phyloP scores from a whole-genome alignment of 2,113 vertebrate genomes.

The Myotis brandtii region DNA sequence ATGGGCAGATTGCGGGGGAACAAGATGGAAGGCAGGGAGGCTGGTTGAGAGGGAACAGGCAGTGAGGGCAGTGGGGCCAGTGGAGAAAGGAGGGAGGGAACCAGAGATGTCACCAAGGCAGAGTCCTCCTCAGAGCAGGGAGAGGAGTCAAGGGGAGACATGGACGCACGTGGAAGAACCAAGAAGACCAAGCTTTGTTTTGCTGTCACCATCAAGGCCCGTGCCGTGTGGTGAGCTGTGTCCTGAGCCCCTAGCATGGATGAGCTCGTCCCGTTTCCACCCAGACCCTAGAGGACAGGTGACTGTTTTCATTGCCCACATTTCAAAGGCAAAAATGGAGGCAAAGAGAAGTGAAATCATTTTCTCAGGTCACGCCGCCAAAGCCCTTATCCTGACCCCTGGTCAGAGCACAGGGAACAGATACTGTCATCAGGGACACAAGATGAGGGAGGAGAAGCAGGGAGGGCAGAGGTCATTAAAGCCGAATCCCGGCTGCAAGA shows the following conservation, averaged over 20 bases:
- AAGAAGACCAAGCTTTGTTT: accelerated
- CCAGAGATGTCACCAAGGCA: not conserved
- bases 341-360: not conserved
- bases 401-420: accelerated
- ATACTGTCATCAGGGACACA: accelerated
- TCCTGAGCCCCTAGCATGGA: accelerated
- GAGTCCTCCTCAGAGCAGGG: too few relatives aligned
- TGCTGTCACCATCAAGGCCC: accelerated
- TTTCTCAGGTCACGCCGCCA: not conserved
- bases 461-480: too few relatives aligned
- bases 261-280: not conserved
- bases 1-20: not conserved
- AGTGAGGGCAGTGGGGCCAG: accelerated
- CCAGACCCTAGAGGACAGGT: not conserved
- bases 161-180: accelerated
- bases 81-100: not conserved
- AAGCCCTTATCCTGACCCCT: not conserved
- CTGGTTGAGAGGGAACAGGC: accelerated
- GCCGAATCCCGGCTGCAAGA: not conserved
- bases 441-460: accelerated
- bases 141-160: accelerated
- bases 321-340: not conserved
- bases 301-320: not conserved
- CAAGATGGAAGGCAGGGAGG: not conserved
- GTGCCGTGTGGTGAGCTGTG: not conserved